Evolutionary conservation across 2,888 invertebrate genomes (phyloP).

Genomic region (Perithous albicinctus): DNA sequence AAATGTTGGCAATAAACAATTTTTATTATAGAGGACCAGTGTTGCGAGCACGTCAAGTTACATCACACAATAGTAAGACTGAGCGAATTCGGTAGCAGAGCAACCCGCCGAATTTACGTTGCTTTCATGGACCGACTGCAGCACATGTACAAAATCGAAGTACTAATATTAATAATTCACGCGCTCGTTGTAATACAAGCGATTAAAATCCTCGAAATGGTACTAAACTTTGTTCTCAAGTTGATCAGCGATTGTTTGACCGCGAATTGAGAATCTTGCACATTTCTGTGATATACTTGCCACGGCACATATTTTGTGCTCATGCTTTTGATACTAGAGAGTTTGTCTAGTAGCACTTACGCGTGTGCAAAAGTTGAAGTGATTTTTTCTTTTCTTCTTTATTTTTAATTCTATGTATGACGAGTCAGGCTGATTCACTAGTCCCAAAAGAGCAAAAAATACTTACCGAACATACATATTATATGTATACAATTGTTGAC

Average conservation of each 20-base stretch:
- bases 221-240: slow-evolving; percentile 72
- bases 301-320: slow-evolving; percentile 15
- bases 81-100: slow-evolving; percentile 77
- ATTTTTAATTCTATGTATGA: slow-evolving; percentile 26
- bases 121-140: slow-evolving; percentile 77
- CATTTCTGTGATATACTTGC: slow-evolving; percentile 41
- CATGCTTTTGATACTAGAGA: slow-evolving; percentile 37
- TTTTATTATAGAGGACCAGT: slow-evolving; percentile 67
- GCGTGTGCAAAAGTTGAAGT: slow-evolving; percentile 14
- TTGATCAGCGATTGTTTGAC: slow-evolving; percentile 68
- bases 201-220: slow-evolving; percentile 74
- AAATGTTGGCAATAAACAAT: neutral
- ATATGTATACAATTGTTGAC: slow-evolving; percentile 22
- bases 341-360: slow-evolving; percentile 42
- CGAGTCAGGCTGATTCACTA: slow-evolving; percentile 51
- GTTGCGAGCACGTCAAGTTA: slow-evolving; percentile 78
- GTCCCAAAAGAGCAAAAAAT: slow-evolving; percentile 47
- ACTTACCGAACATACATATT: slow-evolving; percentile 28
- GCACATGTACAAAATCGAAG: slow-evolving; percentile 80
- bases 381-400: slow-evolving; percentile 31
- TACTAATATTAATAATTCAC: slow-evolving; percentile 77
- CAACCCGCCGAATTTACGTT: slow-evolving; percentile 77
- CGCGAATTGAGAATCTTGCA: slow-evolving; percentile 33
- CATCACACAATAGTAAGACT: slow-evolving; percentile 80
- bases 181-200: slow-evolving; percentile 76